A percentile compares a stretch with the other conserved stretches of the same genome.
Evolutionary conservation across 2,113 vertebrate genomes (phyloP).

Genomic region (Burhinus bistriatus): DNA sequence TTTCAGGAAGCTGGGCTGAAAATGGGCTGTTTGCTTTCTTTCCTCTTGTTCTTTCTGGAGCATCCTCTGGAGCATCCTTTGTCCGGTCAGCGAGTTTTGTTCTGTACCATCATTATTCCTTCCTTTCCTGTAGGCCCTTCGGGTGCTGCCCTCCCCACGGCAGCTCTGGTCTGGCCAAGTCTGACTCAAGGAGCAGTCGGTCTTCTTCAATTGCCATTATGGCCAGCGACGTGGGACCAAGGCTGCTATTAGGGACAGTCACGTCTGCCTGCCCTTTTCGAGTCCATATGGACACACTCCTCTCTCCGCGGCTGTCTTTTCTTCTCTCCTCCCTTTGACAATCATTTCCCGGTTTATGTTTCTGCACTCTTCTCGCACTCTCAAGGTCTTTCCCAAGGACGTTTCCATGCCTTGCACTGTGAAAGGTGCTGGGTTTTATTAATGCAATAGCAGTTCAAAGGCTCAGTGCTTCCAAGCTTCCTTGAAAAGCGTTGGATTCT

Average conservation of each 20-base stretch:
- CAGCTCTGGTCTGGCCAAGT: accelerated
- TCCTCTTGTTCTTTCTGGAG: background rate
- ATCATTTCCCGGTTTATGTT: background rate
- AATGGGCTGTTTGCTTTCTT: background rate
- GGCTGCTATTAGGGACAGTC: background rate
- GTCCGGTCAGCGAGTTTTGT: accelerated
- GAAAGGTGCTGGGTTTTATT: background rate
- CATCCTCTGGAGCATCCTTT: background rate
- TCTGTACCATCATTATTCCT: background rate
- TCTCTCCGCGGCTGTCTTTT: background rate
- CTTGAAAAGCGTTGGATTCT: background rate
- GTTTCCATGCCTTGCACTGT: background rate
- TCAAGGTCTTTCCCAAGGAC: background rate
- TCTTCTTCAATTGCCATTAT: background rate
- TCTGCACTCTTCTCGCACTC: background rate
- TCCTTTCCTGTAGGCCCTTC: background rate
- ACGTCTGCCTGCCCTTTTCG: background rate
- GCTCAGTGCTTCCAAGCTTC: background rate
- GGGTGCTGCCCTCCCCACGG: background rate
- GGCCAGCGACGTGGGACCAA: accelerated
- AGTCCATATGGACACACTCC: background rate
- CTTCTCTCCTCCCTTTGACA: background rate
- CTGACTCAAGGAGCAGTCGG: accelerated
- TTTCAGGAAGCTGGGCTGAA: background rate
- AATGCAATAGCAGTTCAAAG: background rate